phyloP scores from a whole-genome alignment of 2,113 vertebrate species.

The Pseudorectes ferrugineus region DNA sequence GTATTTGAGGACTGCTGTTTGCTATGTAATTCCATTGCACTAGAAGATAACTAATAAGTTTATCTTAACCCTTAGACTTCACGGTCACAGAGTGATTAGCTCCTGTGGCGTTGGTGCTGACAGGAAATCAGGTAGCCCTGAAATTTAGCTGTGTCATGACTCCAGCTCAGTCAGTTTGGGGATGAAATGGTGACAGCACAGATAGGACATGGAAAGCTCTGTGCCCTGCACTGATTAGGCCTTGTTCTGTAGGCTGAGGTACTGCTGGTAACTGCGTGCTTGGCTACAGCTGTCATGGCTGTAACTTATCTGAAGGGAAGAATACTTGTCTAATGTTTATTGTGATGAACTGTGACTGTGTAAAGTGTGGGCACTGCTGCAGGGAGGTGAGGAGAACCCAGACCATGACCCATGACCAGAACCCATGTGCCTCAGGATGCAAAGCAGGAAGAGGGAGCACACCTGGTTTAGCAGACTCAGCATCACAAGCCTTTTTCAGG shows the following conservation, averaged over 20 bases:
- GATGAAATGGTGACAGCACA: neutral
- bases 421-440: neutral
- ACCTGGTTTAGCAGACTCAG: neutral
- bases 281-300: neutral
- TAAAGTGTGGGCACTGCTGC: neutral
- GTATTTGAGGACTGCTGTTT: slow-evolving; percentile 41
- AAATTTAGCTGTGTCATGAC: neutral
- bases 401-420: neutral
- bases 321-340: neutral
- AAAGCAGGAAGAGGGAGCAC: neutral
- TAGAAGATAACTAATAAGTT: slow-evolving; percentile 53
- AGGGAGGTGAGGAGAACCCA: neutral
- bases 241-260: neutral
- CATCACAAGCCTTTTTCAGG: neutral
- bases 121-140: neutral
- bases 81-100: slow-evolving; percentile 10
- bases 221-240: neutral
- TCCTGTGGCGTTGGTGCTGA: neutral
- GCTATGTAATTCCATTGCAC: neutral
- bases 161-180: neutral
- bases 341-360: neutral
- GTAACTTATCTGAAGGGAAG: neutral
- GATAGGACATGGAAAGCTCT: neutral
- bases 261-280: no score
- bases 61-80: slow-evolving; percentile 42